Evolutionary conservation across 2,797 vertebrate species (phyloP), one percentile per base, ranked within the genome.

Genomic region (Anguilla pacifica): DNA sequence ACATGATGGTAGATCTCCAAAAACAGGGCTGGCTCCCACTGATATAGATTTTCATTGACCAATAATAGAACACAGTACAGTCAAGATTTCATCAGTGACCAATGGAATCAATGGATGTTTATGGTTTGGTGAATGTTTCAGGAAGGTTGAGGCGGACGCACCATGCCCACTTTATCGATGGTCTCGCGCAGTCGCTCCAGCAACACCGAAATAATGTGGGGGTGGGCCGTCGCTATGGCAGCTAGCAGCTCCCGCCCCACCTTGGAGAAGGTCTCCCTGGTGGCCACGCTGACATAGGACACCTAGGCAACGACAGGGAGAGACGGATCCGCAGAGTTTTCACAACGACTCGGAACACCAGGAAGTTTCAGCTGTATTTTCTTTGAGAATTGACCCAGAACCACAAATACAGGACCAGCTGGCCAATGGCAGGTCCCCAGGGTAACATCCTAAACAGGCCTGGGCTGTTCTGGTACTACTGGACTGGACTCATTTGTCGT

Each of bases 211-310:
- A 98, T 97, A 46, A 98, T 94, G 67, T 95, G 92, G 0, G 97
- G 97, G 87, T 99, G 98, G 86, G 96, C 93, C 79, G 95, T 94
- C 67, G 98, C 97, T 88, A 99, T 97, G 84, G 96, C 94, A 87
- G 97, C 97, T 91, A 99, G 91, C 88, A 99, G 96, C 85, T 99
- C 98, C 35, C 98, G 96, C 25, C 99, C 99, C 67, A 99, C 97
- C 93, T 99, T 99, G 25, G 98, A 99, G 91, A 98, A 99, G 0
- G 96, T 97, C 93, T 99, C 98, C 95, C 98, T 97, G 64, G 98
- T 99, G n/a, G 97, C 95, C 89, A 97, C 92, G 46, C 95, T 97
- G 61, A 99, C 96, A 17, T 99, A 99, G 59, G 98, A 98, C 31
- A 99, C 97, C 98, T 99, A 92, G 64, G 83, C 13, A 22, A 25